Base-by-base conservation (phyloP, 2,113 vertebrate genomes). In the Hemiprocne comata region DNA sequence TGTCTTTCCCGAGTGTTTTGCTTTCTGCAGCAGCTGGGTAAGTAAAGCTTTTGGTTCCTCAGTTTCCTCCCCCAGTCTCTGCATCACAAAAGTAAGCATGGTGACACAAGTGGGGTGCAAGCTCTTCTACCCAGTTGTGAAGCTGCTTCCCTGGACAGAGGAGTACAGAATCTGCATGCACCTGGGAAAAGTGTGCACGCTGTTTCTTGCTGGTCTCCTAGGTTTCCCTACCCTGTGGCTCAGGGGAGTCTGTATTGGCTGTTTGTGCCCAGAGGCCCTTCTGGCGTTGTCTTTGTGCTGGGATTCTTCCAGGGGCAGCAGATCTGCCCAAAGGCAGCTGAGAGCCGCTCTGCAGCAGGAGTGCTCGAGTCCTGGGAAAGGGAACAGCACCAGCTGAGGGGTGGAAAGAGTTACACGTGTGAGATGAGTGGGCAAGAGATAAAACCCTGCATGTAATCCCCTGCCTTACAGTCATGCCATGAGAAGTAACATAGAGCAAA, bases 341-440 rank as follows among this genome's bases (percentile, higher is more conserved):
- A n/a, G 28, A 58, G 33, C 42, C 18, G 23, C 79, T 55, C 60
- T 48, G 53, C n/a, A 29, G 60, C 6, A 26, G 58, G 29, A 60
- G 28, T 20, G 31, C 18, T 40, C 2, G 4, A 16, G 17, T 67
- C 11, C n/a, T 77, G 54, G 21, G 54, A n/a, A 62, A 42, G 29
- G 20, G 33, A 50, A 17, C 19, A 23, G 28, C 15, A 10, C 34
- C 5, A 10, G 25, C 61, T 40, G 34, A 31, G 24, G 7, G 6
- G 16, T 6, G 3, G 9, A 2, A 4, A 3, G 31, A 57, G 64
- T 13, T n/a, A 11, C 2, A 6, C 1, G 20, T 9, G 23, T 31
- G 28, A 1, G 10, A 44, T 21, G 31, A 53, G 17, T 67, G 38
- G 50, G 38, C 10, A 55, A 72, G 40, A 44, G 34, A n/a, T 1